Conservation (phyloP, 1,140 invertebrate species). For the Ceratoteleas bidentatus region DNA sequence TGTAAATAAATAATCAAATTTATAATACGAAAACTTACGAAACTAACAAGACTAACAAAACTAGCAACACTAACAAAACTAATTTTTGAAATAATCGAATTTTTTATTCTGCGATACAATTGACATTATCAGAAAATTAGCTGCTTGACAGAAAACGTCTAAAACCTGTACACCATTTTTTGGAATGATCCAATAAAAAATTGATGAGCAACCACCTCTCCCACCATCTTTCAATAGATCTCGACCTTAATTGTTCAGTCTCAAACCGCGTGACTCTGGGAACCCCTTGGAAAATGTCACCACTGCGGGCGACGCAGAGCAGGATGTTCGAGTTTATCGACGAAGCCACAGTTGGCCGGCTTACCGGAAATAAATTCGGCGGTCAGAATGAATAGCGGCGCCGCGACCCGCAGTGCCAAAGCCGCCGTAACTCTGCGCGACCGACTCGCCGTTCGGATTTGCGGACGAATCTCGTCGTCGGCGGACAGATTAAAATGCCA, state of each 20-base stretch:
- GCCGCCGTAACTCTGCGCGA: conserved; percentile 53
- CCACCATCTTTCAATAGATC: too few species aligned
- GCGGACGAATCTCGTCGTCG: conserved; percentile 38
- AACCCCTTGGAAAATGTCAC: conserved; percentile 27
- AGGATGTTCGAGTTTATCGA: conserved; percentile 52
- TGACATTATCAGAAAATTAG: too few species aligned
- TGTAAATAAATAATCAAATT: too few species aligned
- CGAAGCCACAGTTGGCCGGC: conserved; percentile 55
- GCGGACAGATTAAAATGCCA: conserved; percentile 73
- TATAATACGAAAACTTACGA: too few species aligned
- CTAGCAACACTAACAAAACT: too few species aligned
- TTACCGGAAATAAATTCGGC: conserved; percentile 63
- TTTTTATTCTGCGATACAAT: too few species aligned
- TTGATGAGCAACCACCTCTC: too few species aligned
- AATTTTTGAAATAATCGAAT: too few species aligned
- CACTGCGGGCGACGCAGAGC: conserved; percentile 24
- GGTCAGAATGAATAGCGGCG: conserved; percentile 48
- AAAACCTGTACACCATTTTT: too few species aligned
- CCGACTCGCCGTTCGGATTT: conserved; percentile 34
- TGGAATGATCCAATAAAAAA: too few species aligned
- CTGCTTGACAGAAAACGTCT: too few species aligned
- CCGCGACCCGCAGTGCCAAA: conserved; percentile 41
- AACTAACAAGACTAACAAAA: too few species aligned
- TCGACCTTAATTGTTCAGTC: conserved; percentile 10
- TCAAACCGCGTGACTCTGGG: conserved; percentile 6